Base-by-base conservation (phyloP, 1,140 invertebrate genomes). In the Trichonephila inaurata region DNA sequence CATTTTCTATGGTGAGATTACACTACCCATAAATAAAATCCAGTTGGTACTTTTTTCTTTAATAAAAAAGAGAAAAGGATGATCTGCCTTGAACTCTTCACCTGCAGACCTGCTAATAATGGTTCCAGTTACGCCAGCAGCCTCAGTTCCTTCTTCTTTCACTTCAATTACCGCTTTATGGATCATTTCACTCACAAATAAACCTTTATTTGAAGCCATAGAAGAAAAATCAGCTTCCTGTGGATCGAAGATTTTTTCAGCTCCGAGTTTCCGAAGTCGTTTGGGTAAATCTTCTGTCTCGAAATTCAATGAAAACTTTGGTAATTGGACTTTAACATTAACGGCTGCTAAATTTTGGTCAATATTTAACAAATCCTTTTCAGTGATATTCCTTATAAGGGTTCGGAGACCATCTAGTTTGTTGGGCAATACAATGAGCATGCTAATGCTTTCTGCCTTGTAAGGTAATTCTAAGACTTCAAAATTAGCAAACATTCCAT, bases 241-340 rank as follows among this genome's bases (percentile, higher is more conserved):
- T 21, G 2, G 21, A 40, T 40, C 33, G 24, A 91, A 91, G 21
- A 83, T 40, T 6, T n/a, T 21, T 18, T 44, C 33, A 12, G 24
- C 33, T 0, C 89, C 89, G 0, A 91, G 28, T 0, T 14, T 19
- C 19, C 83, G 18, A 10, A 91, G 18, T 58, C 19, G 14, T 24
- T 61, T 14, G 6, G 33, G 12, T 6, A 91, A 21, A 0, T 61
- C 58, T 1, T 40, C 40, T 40, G 3, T 40, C 3, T 18, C 21
- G 40, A 21, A 91, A 77, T 97, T 97, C 94, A 98, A 97, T 94
- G 97, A 96, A 95, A 98, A 98, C 95, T 97, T 97, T 0, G 98
- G 98, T 6, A 98, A 95, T 16, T 95, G 96, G 0, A 98, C 96
- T 21, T 97, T 96, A 0, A 98, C 96, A 2, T 96, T 95, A 1